Conservation (phyloP, 2,888 invertebrate genomes). For the Hydraecia micacea region DNA sequence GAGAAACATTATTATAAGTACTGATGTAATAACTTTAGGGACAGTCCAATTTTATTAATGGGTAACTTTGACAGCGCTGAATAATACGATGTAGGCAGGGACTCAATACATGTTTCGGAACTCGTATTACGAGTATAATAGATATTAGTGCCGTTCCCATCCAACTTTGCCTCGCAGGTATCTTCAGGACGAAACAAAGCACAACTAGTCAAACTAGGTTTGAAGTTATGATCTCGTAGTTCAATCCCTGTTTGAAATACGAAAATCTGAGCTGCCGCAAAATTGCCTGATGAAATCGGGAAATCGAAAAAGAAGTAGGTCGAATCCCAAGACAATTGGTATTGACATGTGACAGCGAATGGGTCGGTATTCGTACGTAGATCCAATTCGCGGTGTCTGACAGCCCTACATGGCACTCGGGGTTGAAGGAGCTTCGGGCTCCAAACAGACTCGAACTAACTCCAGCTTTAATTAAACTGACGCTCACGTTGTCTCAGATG, state of each 20-base stretch:
- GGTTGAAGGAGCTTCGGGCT: conserved; percentile 62
- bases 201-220: conserved; percentile 40
- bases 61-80: conserved; percentile 43
- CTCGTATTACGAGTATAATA: neutral
- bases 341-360: conserved; percentile 60
- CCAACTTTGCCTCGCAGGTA: conserved; percentile 28
- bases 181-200: conserved; percentile 46
- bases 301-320: conserved; percentile 57
- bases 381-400: conserved; percentile 47
- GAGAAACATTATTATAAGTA: conserved; percentile 28
- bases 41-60: conserved; percentile 64
- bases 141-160: conserved; percentile 6
- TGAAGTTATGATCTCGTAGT: conserved; percentile 19
- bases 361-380: conserved; percentile 50
- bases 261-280: conserved; percentile 29
- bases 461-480: conserved; percentile 80
- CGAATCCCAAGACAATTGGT: conserved; percentile 59
- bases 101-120: conserved; percentile 35
- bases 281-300: conserved; percentile 44
- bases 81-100: conserved; percentile 19
- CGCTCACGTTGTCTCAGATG: conserved; percentile 62
- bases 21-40: conserved; percentile 45
- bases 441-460: conserved; percentile 68
- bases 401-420: conserved; percentile 64
- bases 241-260: conserved; percentile 24